Base-by-base conservation (phyloP, 2,113 vertebrate species). In the Gallinago paraguaiae region DNA sequence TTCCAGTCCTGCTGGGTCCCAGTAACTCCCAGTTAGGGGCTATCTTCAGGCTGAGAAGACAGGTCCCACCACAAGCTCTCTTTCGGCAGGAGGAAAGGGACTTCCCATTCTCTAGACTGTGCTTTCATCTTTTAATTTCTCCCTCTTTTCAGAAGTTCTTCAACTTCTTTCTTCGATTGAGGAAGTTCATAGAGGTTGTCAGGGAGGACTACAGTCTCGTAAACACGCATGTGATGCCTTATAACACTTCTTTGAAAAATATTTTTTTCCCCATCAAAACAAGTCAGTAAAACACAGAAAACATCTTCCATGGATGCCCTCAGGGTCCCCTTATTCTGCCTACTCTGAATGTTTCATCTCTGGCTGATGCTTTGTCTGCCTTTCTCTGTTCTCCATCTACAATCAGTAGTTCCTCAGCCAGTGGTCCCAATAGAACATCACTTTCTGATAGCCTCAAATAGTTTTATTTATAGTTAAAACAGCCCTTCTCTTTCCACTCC, bases 251-350 rank as follows among this genome's bases (percentile, higher is more conserved):
- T 96, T 92, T 86, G 67, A 93, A 91, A 92, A 74, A 28, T 17
- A 10, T 17, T 50, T 48, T 81, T 53, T 11, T 7, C 7, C 4
- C 43, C 53, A 74, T 82, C 90, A 95, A 96, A 94, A 82, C 45
- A 93, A 91, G 78, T 74, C 84, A 82, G 57, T 85, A 79, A 95
- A 95, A 61, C 61, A 94, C 50, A 67, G 63, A 86, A 94, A 93
- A 90, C 57, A 74, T 57, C 78, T 93, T 79, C 82, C 74, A 53
- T 18, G 86, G 88, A 45, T 86, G 72, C 41, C 90, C 78, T 79
- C 59, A 74, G 78, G 89, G 37, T 22, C 51, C 27, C 41, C 31
- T 87, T 76, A 45, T 87, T 92, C 84, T 90, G 35, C 90, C 41
- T 91, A 13, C 22, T 76, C 81, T 48, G 56, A 89, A 64, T 46